A percentile compares a stretch with the other conserved stretches of the same genome.
Evolutionary conservation across 1,140 invertebrate species (phyloP).

Genomic region (Ditylenchus dipsaci): DNA sequence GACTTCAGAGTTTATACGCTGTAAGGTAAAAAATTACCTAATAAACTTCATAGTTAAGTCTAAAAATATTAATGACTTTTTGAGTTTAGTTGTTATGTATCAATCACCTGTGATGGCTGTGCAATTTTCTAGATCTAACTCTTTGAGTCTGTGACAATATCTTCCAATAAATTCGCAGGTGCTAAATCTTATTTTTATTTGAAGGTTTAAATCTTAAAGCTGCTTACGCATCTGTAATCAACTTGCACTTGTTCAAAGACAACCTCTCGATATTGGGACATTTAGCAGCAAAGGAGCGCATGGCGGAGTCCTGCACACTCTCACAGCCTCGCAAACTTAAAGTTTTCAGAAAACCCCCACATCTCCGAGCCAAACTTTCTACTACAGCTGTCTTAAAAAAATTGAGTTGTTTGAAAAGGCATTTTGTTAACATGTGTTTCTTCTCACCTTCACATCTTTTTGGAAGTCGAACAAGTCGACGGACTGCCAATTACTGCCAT

Average conservation of each 20-base stretch:
- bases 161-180: slow-evolving; percentile 79
- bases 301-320: slow-evolving; percentile 85
- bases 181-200: slow-evolving; percentile 27
- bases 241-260: slow-evolving; percentile 90
- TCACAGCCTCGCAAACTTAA: slow-evolving; percentile 89
- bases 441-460: slow-evolving; percentile 82
- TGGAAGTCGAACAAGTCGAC: slow-evolving; percentile 98
- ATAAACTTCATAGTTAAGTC: slow-evolving; percentile 80
- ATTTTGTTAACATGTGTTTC: neutral
- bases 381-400: slow-evolving; percentile 85
- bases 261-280: slow-evolving; percentile 94
- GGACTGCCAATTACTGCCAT: slow-evolving; percentile 98
- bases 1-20: no score
- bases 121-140: slow-evolving; percentile 87
- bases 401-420: slow-evolving; percentile 11
- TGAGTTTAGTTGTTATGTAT: no score
- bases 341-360: slow-evolving; percentile 94
- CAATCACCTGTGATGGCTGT: slow-evolving; percentile 72
- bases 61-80: no score
- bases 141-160: slow-evolving; percentile 79
- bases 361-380: slow-evolving; percentile 91
- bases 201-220: neutral
- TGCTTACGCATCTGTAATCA: slow-evolving; percentile 78
- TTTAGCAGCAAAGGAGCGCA: slow-evolving; percentile 75
- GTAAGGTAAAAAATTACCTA: slow-evolving; percentile 60